phyloP scores from a whole-genome alignment of 92 coral and sea anemone genomes.

The Heteractis magnifica region DNA sequence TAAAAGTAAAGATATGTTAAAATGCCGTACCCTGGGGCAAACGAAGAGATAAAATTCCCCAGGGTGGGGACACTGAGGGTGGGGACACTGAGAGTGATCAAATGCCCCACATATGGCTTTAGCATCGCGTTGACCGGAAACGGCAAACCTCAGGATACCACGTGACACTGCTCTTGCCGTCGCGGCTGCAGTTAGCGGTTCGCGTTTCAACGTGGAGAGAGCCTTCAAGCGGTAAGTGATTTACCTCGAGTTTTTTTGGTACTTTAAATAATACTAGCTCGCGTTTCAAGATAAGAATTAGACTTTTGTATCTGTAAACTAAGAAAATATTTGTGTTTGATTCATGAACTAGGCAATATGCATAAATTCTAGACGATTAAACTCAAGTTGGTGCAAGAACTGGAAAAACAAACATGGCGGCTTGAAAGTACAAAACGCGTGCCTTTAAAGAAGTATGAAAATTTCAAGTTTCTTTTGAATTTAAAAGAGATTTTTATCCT shows the following conservation, averaged over 20 bases:
- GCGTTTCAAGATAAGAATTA: slow-evolving; percentile 1
- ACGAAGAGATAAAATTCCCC: too few species aligned
- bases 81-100: too few species aligned
- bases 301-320: not conserved
- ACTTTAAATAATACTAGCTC: not conserved
- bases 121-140: too few species aligned
- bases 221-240: slow-evolving; percentile 6
- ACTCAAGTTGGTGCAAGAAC: too few species aligned
- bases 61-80: too few species aligned
- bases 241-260: not conserved
- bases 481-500: slow-evolving; percentile 8
- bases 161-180: slow-evolving; percentile 15
- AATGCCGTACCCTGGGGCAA: too few species aligned
- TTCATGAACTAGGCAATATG: not conserved
- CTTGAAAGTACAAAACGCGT: too few species aligned
- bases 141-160: not conserved
- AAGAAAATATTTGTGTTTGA: slow-evolving; percentile 1
- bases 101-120: too few species aligned
- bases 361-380: too few species aligned
- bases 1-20: too few species aligned
- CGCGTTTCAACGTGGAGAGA: not conserved
- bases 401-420: too few species aligned
- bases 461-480: not conserved
- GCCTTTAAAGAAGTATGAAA: too few species aligned
- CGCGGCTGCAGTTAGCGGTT: slow-evolving; percentile 6